Evolutionary conservation across 2,888 invertebrate species (phyloP), one percentile per base, ranked within the genome.

Genomic region (Salticus scenicus): DNA sequence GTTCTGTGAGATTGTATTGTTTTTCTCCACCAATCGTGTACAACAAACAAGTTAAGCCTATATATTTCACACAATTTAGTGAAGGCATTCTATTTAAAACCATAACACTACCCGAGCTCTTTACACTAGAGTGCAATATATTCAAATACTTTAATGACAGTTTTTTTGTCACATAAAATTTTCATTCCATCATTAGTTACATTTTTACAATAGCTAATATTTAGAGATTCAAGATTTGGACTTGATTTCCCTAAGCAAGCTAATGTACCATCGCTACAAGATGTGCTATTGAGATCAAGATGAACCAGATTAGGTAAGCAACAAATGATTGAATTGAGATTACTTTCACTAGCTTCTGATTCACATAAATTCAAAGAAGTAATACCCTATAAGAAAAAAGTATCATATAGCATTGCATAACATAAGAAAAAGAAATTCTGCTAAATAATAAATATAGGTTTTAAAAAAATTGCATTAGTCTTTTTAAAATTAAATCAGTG

Each of bases 361-460:
- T 30, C 30, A 42, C 71, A 5, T 37, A 80, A 57, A 57, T 57
- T 37, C 4, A 80, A 17, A 42, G 69, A 80, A 8, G 51, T 57
- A 51, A 80, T 74, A n/a, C 8, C 24, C 80, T 80, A 66, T 41
- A 66, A 72, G 14, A 30, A 73, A 37, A 51, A 20, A n/a, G n/a
- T n/a, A n/a, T n/a, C n/a, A n/a, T n/a, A n/a, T n/a, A n/a, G n/a
- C n/a, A n/a, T n/a, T n/a, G n/a, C n/a, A n/a, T n/a, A n/a, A n/a
- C n/a, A n/a, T n/a, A n/a, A n/a, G n/a, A n/a, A n/a, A n/a, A n/a
- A n/a, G n/a, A n/a, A n/a, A n/a, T n/a, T n/a, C n/a, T n/a, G n/a
- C n/a, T n/a, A n/a, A n/a, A n/a, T n/a, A n/a, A n/a, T n/a, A n/a
- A n/a, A n/a, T n/a, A n/a, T n/a, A n/a, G n/a, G n/a, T n/a, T n/a